phyloP scores from a whole-genome alignment of 1,140 invertebrate genomes.

The Penaeus japonicus region DNA sequence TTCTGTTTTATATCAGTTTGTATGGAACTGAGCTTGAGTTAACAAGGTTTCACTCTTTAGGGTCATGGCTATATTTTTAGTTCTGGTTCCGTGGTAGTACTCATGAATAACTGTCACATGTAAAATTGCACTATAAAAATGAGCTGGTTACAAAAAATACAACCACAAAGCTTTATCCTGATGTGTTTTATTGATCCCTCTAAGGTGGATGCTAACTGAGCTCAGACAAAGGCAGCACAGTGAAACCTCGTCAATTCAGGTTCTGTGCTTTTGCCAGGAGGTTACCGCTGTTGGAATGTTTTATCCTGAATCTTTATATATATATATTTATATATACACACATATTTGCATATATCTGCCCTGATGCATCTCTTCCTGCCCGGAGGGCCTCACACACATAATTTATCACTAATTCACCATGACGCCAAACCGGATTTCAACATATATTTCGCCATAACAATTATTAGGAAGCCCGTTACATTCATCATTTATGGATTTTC shows the following conservation, averaged over 20 bases:
- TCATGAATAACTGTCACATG: conserved; percentile 46
- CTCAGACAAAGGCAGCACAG: conserved; percentile 27
- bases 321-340: too few relatives aligned
- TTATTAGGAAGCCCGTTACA: too few relatives aligned
- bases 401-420: too few relatives aligned
- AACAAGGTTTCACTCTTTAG: conserved; percentile 59
- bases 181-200: conserved; percentile 50
- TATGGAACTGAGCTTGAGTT: conserved; percentile 59
- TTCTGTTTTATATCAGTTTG: conserved; percentile 50
- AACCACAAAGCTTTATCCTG: conserved; percentile 56
- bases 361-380: too few relatives aligned
- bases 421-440: too few relatives aligned
- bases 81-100: conserved; percentile 57
- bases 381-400: too few relatives aligned
- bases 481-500: too few relatives aligned
- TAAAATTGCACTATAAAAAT: conserved; percentile 56
- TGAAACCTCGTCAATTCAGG: conserved; percentile 56
- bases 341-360: too few relatives aligned
- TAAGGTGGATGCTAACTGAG: conserved; percentile 9
- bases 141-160: conserved; percentile 56
- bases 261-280: conserved; percentile 25
- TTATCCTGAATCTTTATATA: too few relatives aligned
- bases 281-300: too few relatives aligned
- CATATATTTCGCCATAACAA: too few relatives aligned
- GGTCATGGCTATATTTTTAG: conserved; percentile 58